These are phyloP conservation scores for Natator depressus DNA, from an alignment of 2,113 vertebrate species.

Conservation along the genomic window DNA sequence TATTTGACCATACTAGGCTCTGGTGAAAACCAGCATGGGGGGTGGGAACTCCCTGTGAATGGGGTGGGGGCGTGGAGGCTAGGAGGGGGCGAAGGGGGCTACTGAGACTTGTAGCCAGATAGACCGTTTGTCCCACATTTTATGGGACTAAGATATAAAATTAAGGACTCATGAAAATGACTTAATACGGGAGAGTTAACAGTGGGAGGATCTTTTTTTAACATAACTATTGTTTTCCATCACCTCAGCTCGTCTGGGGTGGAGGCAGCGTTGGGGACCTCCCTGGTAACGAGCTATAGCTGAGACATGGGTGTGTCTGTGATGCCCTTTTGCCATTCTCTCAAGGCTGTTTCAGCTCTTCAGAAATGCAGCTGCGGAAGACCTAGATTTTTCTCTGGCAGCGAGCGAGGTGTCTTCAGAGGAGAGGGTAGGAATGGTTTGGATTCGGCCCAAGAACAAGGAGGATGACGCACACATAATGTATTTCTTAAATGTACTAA, in stretches of 20 bases:
- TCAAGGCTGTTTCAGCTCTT: background rate
- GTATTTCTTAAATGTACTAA: background rate
- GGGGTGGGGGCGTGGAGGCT: background rate
- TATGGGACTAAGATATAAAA: background rate
- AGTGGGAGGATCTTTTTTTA: background rate
- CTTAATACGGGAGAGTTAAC: background rate
- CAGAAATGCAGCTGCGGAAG: background rate
- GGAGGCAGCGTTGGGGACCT: background rate
- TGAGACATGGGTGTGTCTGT: fast-evolving
- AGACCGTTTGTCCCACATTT: background rate
- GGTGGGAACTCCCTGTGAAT: background rate
- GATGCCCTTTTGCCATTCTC: background rate
- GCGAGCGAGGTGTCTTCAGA: background rate
- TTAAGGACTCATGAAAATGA: background rate
- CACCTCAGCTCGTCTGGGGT: fast-evolving
- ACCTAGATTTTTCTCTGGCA: background rate
- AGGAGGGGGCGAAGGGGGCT: background rate
- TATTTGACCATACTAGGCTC: background rate
- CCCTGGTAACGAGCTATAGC: fast-evolving
- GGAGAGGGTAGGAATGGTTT: background rate
- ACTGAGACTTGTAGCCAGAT: background rate
- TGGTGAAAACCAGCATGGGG: background rate
- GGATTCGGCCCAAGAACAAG: constrained; percentile 1
- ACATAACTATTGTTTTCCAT: background rate
- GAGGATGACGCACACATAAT: constrained; percentile 16